Conservation (phyloP, 2,113 vertebrate species). For the Tachycineta bicolor region DNA sequence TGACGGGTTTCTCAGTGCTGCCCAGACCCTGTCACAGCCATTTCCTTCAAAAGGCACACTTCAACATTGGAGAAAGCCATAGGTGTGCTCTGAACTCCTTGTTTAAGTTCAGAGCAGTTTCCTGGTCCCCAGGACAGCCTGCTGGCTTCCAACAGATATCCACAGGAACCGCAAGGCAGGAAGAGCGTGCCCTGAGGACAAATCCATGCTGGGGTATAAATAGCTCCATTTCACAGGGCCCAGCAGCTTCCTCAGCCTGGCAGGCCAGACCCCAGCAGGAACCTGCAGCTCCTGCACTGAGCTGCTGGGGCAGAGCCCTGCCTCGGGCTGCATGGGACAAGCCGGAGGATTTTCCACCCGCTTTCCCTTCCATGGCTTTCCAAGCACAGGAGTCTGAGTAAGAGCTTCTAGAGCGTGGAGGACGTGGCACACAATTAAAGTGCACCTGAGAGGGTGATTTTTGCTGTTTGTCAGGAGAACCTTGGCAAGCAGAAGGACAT, state of each 20-base stretch:
- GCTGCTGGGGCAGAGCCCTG: background rate
- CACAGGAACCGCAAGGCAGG: background rate
- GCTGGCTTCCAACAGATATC: background rate
- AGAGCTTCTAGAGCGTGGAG: background rate
- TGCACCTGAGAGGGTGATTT: background rate
- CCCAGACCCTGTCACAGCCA: background rate
- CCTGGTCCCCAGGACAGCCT: background rate
- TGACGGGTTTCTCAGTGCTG: background rate
- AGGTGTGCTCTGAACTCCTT: background rate
- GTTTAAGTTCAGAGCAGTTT: background rate
- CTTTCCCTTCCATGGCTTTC: background rate
- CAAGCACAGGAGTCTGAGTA: background rate
- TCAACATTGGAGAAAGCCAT: background rate
- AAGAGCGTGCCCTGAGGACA: background rate
- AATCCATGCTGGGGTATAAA: background rate
- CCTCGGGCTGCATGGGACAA: background rate
- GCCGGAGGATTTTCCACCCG: background rate
- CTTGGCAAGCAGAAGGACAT: constrained; percentile 15
- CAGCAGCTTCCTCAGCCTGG: background rate
- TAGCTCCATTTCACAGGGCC: background rate
- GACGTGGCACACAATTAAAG: background rate
- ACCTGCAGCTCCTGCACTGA: background rate
- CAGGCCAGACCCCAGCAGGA: background rate
- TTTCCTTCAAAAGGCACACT: background rate
- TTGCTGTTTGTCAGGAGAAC: background rate